A percentile compares a stretch with the other conserved stretches of the same genome.
Evolutionary conservation across 2,797 vertebrate genomes (phyloP).

Genomic region (Chaetodon trifasciatus): DNA sequence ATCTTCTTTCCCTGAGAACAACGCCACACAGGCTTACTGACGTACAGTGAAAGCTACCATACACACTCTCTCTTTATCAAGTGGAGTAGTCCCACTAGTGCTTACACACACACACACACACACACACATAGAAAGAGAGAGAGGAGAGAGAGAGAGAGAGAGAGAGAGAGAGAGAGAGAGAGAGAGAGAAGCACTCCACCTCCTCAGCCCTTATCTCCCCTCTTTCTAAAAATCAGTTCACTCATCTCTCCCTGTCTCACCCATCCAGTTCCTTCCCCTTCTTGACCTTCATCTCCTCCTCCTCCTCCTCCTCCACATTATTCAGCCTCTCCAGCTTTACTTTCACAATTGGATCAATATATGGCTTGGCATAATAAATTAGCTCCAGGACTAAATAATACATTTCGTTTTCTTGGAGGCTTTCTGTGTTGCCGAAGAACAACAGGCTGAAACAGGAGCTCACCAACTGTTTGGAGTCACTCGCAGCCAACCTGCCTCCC

Average conservation of each 20-base stretch:
- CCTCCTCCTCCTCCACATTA: constrained; percentile 42
- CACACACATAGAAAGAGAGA: too few species aligned
- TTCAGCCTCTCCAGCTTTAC: constrained; percentile 48
- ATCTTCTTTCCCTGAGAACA: constrained; percentile 61
- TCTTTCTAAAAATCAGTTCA: constrained; percentile 54
- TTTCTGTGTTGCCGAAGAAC: constrained; percentile 35
- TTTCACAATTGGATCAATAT: constrained; percentile 69
- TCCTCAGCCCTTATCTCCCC: constrained; percentile 54
- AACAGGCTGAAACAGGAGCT: constrained; percentile 34
- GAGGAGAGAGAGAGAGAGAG: too few species aligned
- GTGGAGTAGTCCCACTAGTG: constrained; percentile 11
- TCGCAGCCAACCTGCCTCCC: constrained; percentile 24
- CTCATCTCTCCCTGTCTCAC: constrained; percentile 45
- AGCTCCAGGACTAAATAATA: constrained; percentile 67
- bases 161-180: too few species aligned
- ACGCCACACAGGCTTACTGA: constrained; percentile 50
- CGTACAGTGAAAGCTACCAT: constrained; percentile 10
- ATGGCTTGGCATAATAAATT: constrained; percentile 63
- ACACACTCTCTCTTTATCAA: constrained; percentile 39
- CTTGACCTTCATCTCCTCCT: constrained; percentile 59
- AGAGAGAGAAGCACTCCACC: constrained; percentile 14
- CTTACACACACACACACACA: constrained; percentile 5
- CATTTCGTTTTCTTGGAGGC: constrained; percentile 51
- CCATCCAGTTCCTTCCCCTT: constrained; percentile 39
- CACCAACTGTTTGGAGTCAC: constrained; percentile 39